These are phyloP conservation scores for Kryphioiulus occultus DNA, from an alignment of 2,888 invertebrate species.

Conservation along the genomic window DNA sequence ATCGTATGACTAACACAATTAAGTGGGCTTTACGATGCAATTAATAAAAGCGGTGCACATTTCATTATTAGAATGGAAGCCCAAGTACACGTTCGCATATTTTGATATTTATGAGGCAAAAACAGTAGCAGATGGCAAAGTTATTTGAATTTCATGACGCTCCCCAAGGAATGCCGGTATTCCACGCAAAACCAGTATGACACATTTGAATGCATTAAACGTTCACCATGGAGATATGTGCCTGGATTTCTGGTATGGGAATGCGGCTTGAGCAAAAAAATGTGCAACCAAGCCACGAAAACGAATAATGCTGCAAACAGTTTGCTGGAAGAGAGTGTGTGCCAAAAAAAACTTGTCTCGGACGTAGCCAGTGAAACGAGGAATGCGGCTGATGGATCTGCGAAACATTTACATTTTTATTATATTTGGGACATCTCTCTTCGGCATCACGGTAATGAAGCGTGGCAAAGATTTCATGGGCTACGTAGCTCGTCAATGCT, in stretches of 20 bases:
- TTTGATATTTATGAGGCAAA: not conserved
- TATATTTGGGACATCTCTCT: not conserved
- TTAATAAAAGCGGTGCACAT: too few relatives aligned
- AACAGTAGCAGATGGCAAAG: not conserved
- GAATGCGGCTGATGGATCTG: not conserved
- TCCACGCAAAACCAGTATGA: not conserved
- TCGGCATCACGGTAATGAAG: not conserved
- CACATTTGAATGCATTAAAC: not conserved
- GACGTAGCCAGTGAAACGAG: not conserved
- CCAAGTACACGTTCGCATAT: not conserved
- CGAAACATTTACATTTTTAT: conserved; percentile 18
- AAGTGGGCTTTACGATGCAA: too few relatives aligned
- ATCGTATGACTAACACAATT: too few relatives aligned
- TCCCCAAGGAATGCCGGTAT: not conserved
- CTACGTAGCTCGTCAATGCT: not conserved
- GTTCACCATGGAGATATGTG: not conserved
- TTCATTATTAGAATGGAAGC: too few relatives aligned
- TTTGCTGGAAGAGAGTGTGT: not conserved
- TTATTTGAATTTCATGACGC: not conserved
- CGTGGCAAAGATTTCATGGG: not conserved
- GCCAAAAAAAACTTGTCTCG: not conserved
- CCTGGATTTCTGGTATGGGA: not conserved
- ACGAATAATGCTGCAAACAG: not conserved
- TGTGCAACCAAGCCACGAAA: not conserved
- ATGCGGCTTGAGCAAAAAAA: not conserved